These are phyloP conservation scores for Polymixis lichenea DNA, from an alignment of 2,888 invertebrate genomes.

Conservation along the genomic window DNA sequence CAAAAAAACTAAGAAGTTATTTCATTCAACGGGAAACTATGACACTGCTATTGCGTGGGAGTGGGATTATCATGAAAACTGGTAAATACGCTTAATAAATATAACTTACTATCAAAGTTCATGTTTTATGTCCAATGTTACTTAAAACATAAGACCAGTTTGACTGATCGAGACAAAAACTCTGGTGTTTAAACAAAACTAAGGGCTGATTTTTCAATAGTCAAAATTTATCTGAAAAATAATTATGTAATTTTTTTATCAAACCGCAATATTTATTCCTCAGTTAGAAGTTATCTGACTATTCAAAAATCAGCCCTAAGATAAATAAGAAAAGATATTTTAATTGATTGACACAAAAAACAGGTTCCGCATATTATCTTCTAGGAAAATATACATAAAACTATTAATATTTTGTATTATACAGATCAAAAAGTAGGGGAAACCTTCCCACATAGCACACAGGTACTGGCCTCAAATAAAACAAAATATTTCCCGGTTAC, in stretches of 20 bases:
- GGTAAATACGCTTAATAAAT: conserved; percentile 2
- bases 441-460: conserved; percentile 33
- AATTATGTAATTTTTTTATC: too few relatives aligned
- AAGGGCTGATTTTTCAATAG: too few relatives aligned
- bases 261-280: too few relatives aligned
- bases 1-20: not conserved
- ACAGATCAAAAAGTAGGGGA: conserved; percentile 18
- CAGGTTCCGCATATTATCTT: conserved; percentile 14
- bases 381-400: conserved; percentile 4
- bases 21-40: conserved; percentile 8
- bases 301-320: not conserved
- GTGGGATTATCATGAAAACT: not conserved
- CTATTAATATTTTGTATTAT: not conserved
- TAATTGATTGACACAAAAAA: conserved; percentile 6
- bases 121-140: not conserved
- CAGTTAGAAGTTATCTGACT: too few relatives aligned
- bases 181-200: not conserved
- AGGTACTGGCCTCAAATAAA: conserved; percentile 48
- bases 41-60: conserved; percentile 4
- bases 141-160: not conserved
- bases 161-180: conserved; percentile 1
- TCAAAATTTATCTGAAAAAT: too few relatives aligned
- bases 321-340: not conserved
- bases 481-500: conserved; percentile 11
- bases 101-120: not conserved